Evolutionary conservation across 2,888 invertebrate species (phyloP), one percentile per base, ranked within the genome.

Genomic region (Acronicta aceris): DNA sequence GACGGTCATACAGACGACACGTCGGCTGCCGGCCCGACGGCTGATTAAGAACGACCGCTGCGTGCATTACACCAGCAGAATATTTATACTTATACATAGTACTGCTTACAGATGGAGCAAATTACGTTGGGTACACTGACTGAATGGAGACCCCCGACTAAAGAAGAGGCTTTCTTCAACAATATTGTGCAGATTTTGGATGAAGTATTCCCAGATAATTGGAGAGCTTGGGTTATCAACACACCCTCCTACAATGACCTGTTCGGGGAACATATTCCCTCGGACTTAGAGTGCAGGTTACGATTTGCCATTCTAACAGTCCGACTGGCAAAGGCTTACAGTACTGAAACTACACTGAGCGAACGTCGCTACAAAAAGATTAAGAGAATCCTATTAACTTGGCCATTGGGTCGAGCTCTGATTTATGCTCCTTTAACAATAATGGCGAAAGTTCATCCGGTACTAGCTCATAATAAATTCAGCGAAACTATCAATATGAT

Each of bases 321-420:
- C 21, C 7, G 13, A 13, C 38, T 49, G 6, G 38, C 38, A 21
- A 17, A 38, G 21, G 21, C 21, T 13, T 49, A 17, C 21, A 38
- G 49, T 9, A 21, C 13, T 13, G 21, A 49, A 36, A 13, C 21
- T 41, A 27, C 51, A 41, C 41, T 41, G 27, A 51, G 51, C 42
- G 51, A 47, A 47, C 21, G 40, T 5, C 25, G 46, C 27, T 47
- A 40, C 27, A 54, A 25, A 42, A 42, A 51, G 21, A 46, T 27
- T 27, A 27, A 27, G 6, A 27, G 27, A 27, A 27, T 27, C 27
- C 27, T 27, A 27, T 25, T 54, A 10, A 15, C n/a, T 15, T 54
- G 53, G 53, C 46, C 53, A 25, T 16, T 57, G 12, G 56, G 49
- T n/a, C 9, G 43, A 12, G 49, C 56, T 4, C 15, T 57, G 5